phyloP scores from a whole-genome alignment of 1,140 invertebrate genomes.

The Lasioglossum baleicum region DNA sequence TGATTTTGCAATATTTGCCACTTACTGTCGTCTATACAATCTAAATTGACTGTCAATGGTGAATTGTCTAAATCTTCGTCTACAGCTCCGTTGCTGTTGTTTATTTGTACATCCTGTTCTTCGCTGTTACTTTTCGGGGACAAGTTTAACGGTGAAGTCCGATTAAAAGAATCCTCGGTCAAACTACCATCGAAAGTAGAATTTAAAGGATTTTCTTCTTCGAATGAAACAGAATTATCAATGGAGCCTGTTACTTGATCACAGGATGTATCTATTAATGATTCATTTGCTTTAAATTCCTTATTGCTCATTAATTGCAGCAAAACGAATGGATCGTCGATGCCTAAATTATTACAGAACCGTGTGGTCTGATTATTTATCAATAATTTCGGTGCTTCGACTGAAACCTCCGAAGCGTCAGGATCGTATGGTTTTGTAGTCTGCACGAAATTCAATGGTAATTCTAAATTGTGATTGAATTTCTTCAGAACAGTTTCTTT shows the following conservation, averaged over 20 bases:
- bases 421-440: conserved; percentile 85
- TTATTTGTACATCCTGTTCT: conserved; percentile 34
- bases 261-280: conserved; percentile 36
- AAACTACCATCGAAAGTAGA: conserved; percentile 61
- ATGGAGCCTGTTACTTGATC: conserved; percentile 42
- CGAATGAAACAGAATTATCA: conserved; percentile 55
- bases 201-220: conserved; percentile 50
- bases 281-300: conserved; percentile 41
- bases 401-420: conserved; percentile 70
- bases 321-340: conserved; percentile 87
- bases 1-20: conserved; percentile 7
- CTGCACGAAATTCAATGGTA: conserved; percentile 89
- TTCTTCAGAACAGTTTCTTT: conserved; percentile 83
- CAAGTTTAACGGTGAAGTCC: conserved; percentile 52
- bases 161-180: conserved; percentile 50
- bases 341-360: conserved; percentile 89
- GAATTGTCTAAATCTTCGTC: conserved; percentile 18
- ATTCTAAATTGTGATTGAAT: conserved; percentile 84
- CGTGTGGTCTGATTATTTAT: conserved; percentile 90
- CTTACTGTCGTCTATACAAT: conserved; percentile 39
- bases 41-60: conserved; percentile 25
- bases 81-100: conserved; percentile 29
- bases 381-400: conserved; percentile 73
- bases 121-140: conserved; percentile 41
- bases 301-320: conserved; percentile 61